Percentiles rank a stretch among this genome's conserved stretches.
These are phyloP conservation scores for Okamejei kenojei DNA, from an alignment of 2,797 vertebrate genomes.

Conservation along the genomic window DNA sequence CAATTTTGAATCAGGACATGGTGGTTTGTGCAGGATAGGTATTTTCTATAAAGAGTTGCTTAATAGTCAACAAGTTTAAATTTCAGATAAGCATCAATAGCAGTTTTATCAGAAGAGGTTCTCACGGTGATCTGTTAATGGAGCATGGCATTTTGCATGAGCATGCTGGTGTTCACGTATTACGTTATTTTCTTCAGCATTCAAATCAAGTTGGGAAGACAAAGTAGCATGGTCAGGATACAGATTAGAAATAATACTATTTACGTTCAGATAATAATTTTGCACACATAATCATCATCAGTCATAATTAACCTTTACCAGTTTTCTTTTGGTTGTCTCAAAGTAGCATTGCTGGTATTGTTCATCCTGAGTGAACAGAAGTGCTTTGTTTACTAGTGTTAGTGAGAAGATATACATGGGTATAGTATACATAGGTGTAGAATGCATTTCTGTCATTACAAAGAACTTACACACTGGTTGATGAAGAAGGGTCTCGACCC, in stretches of 20 bases:
- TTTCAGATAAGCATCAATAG: not conserved
- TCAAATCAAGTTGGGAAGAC: not conserved
- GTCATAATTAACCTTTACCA: not conserved
- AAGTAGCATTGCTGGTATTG: not conserved
- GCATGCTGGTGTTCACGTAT: not conserved
- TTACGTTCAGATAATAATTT: not conserved
- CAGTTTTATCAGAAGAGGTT: not conserved
- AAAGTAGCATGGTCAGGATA: not conserved
- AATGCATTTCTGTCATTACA: not conserved
- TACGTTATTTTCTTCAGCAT: not conserved
- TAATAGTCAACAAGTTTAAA: not conserved
- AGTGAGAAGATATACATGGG: not conserved
- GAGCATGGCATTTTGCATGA: not conserved
- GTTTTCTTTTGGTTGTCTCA: not conserved
- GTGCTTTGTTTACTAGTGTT: not conserved
- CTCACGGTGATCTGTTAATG: not conserved
- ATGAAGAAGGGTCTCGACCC: too few relatives aligned
- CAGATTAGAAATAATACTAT: not conserved
- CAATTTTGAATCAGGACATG: not conserved
- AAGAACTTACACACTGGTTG: not conserved
- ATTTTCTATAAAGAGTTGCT: too few relatives aligned
- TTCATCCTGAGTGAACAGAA: not conserved
- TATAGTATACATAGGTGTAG: not conserved
- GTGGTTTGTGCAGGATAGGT: not conserved
- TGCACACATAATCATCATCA: not conserved